phyloP scores from a whole-genome alignment of 1,140 invertebrate genomes.

The Drosophila bocki region DNA sequence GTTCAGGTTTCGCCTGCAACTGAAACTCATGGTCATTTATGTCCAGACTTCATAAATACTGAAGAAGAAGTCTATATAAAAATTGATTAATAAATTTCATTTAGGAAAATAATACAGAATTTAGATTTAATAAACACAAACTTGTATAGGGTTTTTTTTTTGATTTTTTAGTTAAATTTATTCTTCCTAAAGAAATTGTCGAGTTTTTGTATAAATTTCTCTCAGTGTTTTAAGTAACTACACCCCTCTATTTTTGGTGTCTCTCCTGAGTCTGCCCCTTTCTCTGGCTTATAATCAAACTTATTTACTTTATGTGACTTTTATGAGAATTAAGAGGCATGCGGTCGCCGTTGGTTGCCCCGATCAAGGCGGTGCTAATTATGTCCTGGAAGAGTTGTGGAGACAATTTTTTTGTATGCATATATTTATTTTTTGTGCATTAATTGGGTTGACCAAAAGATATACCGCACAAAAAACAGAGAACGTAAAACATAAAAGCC shows the following conservation, averaged over 20 bases:
- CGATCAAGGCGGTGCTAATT: slow-evolving; percentile 39
- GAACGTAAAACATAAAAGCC: neutral
- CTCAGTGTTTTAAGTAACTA: neutral
- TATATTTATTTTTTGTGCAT: neutral
- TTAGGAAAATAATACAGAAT: neutral
- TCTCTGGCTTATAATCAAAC: slow-evolving; percentile 65
- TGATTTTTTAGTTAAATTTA: too few species aligned
- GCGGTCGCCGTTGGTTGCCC: slow-evolving; percentile 16
- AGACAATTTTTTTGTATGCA: too few species aligned
- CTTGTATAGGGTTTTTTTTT: too few species aligned
- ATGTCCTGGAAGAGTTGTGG: slow-evolving; percentile 3
- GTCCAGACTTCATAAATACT: neutral
- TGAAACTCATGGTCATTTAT: slow-evolving; percentile 1
- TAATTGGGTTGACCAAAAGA: slow-evolving; percentile 18
- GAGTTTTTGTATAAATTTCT: neutral
- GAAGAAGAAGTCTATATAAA: too few species aligned
- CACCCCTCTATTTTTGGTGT: slow-evolving; percentile 3
- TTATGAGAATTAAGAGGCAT: slow-evolving; percentile 70
- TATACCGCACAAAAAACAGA: neutral
- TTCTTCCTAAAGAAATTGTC: too few species aligned
- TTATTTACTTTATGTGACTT: slow-evolving; percentile 78
- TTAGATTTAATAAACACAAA: too few species aligned
- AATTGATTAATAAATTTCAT: too few species aligned
- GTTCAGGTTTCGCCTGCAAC: slow-evolving; percentile 2
- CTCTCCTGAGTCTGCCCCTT: neutral